Percentiles rank a stretch among this genome's conserved stretches.
Evolutionary conservation across 2,888 invertebrate genomes (phyloP).

Genomic region (Calameuta pallipes): DNA sequence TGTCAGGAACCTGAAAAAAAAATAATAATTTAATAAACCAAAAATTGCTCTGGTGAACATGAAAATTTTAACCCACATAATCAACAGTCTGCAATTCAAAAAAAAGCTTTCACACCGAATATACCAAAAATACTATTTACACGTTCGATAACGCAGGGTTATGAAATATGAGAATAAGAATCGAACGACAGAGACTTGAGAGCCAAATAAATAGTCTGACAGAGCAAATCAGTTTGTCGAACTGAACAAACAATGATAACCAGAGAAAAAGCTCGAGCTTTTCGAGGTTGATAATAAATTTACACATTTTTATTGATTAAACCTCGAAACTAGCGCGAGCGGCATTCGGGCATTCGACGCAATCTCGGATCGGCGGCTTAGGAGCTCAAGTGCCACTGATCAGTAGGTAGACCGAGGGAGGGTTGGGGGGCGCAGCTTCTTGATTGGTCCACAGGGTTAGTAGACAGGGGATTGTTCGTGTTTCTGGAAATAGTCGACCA

Average conservation of each 20-base stretch:
- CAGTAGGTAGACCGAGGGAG: neutral
- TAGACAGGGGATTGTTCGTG: neutral
- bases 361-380: constrained; percentile 51
- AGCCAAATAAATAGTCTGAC: neutral
- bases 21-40: neutral
- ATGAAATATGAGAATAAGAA: neutral
- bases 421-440: neutral
- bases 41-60: neutral
- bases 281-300: constrained; percentile 44
- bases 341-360: constrained; percentile 13
- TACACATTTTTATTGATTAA: constrained; percentile 47
- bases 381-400: constrained; percentile 7
- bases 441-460: neutral
- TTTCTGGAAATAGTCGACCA: neutral
- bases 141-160: neutral
- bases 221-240: constrained; percentile 1
- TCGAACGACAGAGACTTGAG: neutral
- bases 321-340: neutral
- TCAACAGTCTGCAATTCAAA: neutral
- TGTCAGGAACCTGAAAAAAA: neutral
- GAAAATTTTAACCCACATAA: neutral
- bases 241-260: constrained; percentile 55
- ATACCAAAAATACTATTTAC: neutral
- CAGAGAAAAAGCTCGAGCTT: constrained; percentile 1
- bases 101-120: neutral